A percentile compares a stretch with the other conserved stretches of the same genome.
These are phyloP conservation scores for Ariopsis seemanni DNA, from an alignment of 2,113 vertebrate species.

Conservation along the genomic window DNA sequence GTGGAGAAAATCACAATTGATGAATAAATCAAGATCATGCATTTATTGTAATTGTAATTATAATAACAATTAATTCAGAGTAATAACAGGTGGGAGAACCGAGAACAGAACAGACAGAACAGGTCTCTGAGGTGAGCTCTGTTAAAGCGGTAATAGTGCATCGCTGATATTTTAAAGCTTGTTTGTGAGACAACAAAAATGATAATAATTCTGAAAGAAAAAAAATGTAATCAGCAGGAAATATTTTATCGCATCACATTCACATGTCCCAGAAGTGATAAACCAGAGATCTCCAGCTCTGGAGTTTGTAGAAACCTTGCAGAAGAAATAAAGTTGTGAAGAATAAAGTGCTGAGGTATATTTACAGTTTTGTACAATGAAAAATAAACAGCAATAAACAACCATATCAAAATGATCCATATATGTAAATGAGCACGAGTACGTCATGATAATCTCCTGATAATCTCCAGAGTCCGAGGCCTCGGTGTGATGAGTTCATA, in stretches of 20 bases:
- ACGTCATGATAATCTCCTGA: background rate
- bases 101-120: too few relatives aligned
- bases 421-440: background rate
- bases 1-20: background rate
- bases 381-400: background rate
- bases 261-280: background rate
- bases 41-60: background rate
- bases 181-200: background rate
- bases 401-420: background rate
- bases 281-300: background rate
- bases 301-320: background rate
- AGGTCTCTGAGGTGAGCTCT: too few relatives aligned
- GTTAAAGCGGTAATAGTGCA: too few relatives aligned
- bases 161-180: background rate
- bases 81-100: too few relatives aligned
- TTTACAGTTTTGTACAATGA: background rate
- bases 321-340: background rate
- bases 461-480: background rate
- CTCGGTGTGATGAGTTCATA: background rate
- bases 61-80: background rate
- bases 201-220: too few relatives aligned
- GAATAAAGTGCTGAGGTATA: background rate
- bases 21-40: background rate
- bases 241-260: background rate
- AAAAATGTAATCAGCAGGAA: too few relatives aligned